These are phyloP conservation scores for Neotoma lepida DNA, from an alignment of 2,113 vertebrate species.

Conservation along the genomic window DNA sequence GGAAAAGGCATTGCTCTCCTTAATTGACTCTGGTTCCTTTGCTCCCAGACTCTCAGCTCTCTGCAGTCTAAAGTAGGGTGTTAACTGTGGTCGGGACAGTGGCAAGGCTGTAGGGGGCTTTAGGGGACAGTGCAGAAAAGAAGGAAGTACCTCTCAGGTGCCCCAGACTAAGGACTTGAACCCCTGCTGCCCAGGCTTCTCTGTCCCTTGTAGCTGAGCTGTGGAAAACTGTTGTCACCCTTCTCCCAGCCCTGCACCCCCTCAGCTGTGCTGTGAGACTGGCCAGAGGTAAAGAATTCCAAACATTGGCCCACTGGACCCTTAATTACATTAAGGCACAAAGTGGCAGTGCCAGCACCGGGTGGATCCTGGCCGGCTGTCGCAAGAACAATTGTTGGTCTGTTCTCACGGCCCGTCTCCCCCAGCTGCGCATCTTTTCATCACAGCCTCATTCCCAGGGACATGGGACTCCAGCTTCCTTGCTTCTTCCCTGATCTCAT, in stretches of 20 bases:
- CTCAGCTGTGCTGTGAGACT: slow-evolving; percentile 31
- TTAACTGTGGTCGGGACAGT: slow-evolving; percentile 64
- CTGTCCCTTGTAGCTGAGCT: slow-evolving; percentile 45
- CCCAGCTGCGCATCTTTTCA: slow-evolving; percentile 74
- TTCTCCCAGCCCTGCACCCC: background rate
- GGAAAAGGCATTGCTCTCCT: slow-evolving; percentile 4
- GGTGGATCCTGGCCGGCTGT: background rate
- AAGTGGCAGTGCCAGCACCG: slow-evolving; percentile 36
- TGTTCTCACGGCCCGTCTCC: slow-evolving; percentile 70
- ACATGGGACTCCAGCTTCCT: slow-evolving; percentile 8
- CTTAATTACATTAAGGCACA: slow-evolving; percentile 76
- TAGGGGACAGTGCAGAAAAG: background rate
- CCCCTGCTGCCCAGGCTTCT: background rate
- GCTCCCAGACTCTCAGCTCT: slow-evolving; percentile 7
- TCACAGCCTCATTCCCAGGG: slow-evolving; percentile 74
- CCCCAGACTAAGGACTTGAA: background rate
- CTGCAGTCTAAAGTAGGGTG: slow-evolving; percentile 43
- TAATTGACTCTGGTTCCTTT: slow-evolving; percentile 68
- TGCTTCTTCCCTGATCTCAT: background rate
- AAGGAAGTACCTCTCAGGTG: background rate
- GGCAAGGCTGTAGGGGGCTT: slow-evolving; percentile 1
- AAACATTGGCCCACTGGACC: slow-evolving; percentile 66
- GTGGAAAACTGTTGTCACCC: background rate
- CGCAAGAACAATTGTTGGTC: slow-evolving; percentile 62
- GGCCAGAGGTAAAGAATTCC: slow-evolving; percentile 67